Percentiles rank a stretch among this genome's conserved stretches.
These are phyloP conservation scores for Whitmania pigra DNA, from an alignment of 1,140 invertebrate genomes.

Conservation along the genomic window DNA sequence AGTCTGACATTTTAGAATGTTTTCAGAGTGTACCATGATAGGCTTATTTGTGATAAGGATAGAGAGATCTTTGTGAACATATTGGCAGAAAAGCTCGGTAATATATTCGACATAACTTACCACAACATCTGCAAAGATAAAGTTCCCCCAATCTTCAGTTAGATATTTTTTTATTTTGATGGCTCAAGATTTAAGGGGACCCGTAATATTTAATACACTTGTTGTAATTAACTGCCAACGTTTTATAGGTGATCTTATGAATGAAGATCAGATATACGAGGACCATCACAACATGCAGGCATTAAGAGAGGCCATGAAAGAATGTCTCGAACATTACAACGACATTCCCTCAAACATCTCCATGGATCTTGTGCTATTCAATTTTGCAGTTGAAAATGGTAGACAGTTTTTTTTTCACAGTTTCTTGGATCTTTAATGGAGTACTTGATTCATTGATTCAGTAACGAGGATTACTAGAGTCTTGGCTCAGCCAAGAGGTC, in stretches of 20 bases:
- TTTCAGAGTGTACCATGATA: conserved; percentile 60
- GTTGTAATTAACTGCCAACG: neutral
- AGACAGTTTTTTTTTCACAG: neutral
- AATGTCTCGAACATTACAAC: conserved; percentile 66
- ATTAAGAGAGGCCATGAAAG: conserved; percentile 53
- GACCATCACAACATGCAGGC: conserved; percentile 54
- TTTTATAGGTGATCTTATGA: conserved; percentile 55
- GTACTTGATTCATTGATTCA: conserved; percentile 27
- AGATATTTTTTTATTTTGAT: conserved; percentile 30
- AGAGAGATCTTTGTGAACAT: conserved; percentile 58
- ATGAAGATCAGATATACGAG: conserved; percentile 59
- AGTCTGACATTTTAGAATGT: neutral
- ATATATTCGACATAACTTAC: conserved; percentile 62
- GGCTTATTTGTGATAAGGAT: conserved; percentile 64
- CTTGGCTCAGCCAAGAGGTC: conserved; percentile 65
- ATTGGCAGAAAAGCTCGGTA: conserved; percentile 57
- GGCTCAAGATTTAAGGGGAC: neutral
- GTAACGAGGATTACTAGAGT: conserved; percentile 65
- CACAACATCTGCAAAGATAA: conserved; percentile 64
- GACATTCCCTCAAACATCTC: conserved; percentile 56
- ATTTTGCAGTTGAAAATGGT: conserved; percentile 66
- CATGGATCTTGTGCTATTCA: conserved; percentile 67
- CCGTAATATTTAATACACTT: conserved; percentile 7
- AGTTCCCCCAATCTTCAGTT: conserved; percentile 60
- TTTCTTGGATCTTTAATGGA: neutral